Base-by-base conservation (phyloP, 2,113 vertebrate species). In the Chelonoidis abingdonii region DNA sequence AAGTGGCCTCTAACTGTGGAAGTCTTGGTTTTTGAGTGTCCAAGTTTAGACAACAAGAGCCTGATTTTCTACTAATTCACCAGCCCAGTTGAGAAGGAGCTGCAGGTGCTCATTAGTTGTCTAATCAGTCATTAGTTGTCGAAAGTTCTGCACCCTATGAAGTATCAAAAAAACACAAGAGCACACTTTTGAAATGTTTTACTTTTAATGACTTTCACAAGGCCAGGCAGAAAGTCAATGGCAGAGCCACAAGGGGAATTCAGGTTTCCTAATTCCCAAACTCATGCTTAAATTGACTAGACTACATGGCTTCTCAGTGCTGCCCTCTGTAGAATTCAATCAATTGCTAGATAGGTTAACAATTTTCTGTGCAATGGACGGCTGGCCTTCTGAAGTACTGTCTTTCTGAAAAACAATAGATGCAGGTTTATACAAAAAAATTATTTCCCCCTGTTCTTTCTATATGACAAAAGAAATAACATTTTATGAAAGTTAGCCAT, bases 241-340 rank as follows among this genome's bases (percentile, higher is more conserved):
- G 24, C 44, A 90, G 85, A 41, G 29, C 1, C 65, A 72, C 0
- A 0, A 4, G 21, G 84, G n/a, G 69, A 44, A 16, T 3, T 10
- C 35, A 92, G 29, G 10, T 29, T 92, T 88, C 41, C 69, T 29
- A 8, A 80, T 62, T 90, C 75, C 29, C 35, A 86, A 11, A 52
- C 65, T 75, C 1, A 59, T 84, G 31, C 31, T 84, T 38, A 84
- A 27, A 11, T 59, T 12, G 79, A 7, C 47, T 76, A 5, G 16
- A 59, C 17, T 19, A 22, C 27, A 35, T 10, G 35, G n/a, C 19
- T 82, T 82, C 83, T 90, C 16, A 88, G 16, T 41, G 22, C 2
- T 80, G 3, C 11, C 44, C 19, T 27, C 22, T 75, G 27, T 86
- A 75, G 80, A 89, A 92, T 65, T 49, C 2, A 44, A 65, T 1